Evolutionary conservation across 2,113 vertebrate species (phyloP).

Genomic region (Heterocephalus glaber): DNA sequence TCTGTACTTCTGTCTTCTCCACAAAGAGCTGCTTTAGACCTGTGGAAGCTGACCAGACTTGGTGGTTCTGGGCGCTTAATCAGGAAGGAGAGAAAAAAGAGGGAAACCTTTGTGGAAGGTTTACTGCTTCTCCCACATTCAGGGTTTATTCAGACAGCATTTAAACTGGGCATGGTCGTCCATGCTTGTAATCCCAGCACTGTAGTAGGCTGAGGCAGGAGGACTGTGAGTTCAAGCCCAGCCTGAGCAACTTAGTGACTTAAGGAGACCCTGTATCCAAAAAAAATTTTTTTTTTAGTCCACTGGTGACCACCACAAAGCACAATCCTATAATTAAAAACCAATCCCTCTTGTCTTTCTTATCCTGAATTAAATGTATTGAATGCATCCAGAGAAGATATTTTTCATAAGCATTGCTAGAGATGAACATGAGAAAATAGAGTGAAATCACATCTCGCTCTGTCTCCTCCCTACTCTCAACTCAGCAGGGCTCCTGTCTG

Average conservation of each 20-base stretch:
- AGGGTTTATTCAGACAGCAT: slow-evolving; percentile 6
- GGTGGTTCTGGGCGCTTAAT: neutral
- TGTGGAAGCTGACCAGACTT: neutral
- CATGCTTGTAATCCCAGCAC: neutral
- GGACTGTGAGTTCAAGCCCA: neutral
- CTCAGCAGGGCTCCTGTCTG: neutral
- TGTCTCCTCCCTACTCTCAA: neutral
- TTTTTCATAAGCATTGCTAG: neutral
- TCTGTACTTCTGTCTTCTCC: neutral
- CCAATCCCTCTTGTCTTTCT: neutral
- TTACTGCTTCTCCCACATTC: neutral
- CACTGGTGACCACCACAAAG: neutral
- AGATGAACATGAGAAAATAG: neutral
- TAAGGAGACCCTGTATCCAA: neutral
- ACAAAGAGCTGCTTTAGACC: neutral
- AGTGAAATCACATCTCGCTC: neutral
- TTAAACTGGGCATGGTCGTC: neutral
- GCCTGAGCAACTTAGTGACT: neutral
- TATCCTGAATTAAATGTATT: neutral
- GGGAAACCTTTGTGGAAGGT: neutral
- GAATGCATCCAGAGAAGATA: neutral
- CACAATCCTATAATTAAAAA: neutral
- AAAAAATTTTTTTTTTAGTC: neutral
- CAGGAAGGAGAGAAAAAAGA: no score
- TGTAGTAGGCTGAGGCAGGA: neutral